phyloP scores from a whole-genome alignment of 2,888 invertebrate species.

The Cataglyphis cursor region DNA sequence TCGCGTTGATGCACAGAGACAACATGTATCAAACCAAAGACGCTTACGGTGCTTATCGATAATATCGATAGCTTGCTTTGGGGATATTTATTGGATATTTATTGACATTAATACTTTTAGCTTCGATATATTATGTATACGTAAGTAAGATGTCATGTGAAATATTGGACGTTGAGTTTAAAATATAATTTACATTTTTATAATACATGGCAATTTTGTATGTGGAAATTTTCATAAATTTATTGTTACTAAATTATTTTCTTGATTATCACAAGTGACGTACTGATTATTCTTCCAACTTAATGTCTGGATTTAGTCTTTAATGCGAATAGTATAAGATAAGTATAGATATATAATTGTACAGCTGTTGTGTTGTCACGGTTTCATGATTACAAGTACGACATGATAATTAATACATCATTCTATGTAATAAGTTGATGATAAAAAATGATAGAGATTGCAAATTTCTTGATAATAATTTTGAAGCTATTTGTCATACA shows the following conservation, averaged over 20 bases:
- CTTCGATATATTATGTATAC: background rate
- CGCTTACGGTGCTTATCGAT: background rate
- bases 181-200: background rate
- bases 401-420: background rate
- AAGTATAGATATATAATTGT: conserved; percentile 11
- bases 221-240: background rate
- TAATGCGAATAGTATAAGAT: conserved; percentile 15
- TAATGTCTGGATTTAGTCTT: background rate
- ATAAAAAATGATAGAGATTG: conserved; percentile 27
- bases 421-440: background rate
- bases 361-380: background rate
- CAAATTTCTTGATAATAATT: conserved; percentile 3
- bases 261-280: background rate
- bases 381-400: conserved; percentile 19
- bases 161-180: background rate
- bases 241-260: background rate
- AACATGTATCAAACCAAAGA: background rate
- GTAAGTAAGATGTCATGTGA: background rate
- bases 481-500: background rate
- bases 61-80: background rate
- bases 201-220: background rate
- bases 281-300: conserved; percentile 5
- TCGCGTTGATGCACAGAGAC: background rate
- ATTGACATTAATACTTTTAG: conserved; percentile 1
- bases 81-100: background rate